These are phyloP conservation scores for Chelon auratus DNA, from an alignment of 2,797 vertebrate genomes.

Conservation along the genomic window DNA sequence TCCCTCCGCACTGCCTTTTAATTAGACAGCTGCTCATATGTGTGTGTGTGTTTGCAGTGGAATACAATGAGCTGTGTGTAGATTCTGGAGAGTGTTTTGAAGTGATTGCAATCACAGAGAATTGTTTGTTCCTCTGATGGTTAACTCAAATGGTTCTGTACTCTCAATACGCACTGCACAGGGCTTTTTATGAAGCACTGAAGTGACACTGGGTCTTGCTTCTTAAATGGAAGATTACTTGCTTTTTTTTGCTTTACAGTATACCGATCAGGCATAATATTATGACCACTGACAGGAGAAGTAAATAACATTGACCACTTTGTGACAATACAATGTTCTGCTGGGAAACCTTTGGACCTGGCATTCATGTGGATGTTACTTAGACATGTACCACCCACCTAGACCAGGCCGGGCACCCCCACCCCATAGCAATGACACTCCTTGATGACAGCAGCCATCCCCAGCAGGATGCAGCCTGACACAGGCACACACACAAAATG, in stretches of 20 bases:
- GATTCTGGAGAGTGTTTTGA: constrained; percentile 40
- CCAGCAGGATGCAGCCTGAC: too few species aligned
- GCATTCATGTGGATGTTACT: too few species aligned
- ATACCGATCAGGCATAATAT: too few species aligned
- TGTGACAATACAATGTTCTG: too few species aligned
- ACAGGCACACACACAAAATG: too few species aligned
- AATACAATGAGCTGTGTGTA: constrained; percentile 23
- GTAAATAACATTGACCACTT: too few species aligned
- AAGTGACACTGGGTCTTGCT: not conserved
- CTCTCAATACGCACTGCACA: not conserved
- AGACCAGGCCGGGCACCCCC: too few species aligned
- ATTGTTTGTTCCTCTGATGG: constrained; percentile 48
- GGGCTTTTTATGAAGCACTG: constrained; percentile 3
- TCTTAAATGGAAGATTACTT: not conserved
- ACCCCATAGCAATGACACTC: too few species aligned
- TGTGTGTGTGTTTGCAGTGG: constrained; percentile 40
- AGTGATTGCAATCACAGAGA: constrained; percentile 42
- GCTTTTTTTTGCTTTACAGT: not conserved
- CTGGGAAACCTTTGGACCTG: too few species aligned
- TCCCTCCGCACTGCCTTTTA: constrained; percentile 74
- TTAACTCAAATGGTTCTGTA: constrained; percentile 26
- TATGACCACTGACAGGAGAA: too few species aligned
- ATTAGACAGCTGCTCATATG: constrained; percentile 74
- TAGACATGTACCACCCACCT: too few species aligned
- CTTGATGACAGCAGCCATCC: too few species aligned